These are phyloP conservation scores for Forbesichthys papilliferus DNA, from an alignment of 2,113 vertebrate species.

Conservation along the genomic window DNA sequence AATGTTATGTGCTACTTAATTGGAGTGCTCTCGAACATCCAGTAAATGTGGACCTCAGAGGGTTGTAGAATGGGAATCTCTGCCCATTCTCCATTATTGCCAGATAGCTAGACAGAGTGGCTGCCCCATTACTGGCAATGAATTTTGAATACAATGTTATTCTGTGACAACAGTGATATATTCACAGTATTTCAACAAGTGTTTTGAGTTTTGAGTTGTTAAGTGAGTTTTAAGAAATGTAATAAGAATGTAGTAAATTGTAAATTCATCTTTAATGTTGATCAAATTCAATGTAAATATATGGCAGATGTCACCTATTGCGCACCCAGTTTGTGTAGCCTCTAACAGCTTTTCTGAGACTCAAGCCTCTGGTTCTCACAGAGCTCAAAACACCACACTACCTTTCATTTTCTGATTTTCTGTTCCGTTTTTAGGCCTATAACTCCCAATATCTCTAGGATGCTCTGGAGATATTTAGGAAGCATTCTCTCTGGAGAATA, in stretches of 20 bases:
- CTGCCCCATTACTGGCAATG: conserved; percentile 23
- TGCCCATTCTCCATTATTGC: conserved; percentile 39
- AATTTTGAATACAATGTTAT: conserved; percentile 22
- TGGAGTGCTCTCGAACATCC: conserved; percentile 58
- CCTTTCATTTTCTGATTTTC: conserved; percentile 48
- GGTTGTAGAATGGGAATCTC: conserved; percentile 31
- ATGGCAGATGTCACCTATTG: background rate
- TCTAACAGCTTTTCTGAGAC: no score
- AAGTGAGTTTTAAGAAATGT: background rate
- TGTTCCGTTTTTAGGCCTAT: conserved; percentile 47
- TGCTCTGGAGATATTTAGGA: conserved; percentile 53
- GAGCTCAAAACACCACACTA: conserved; percentile 41
- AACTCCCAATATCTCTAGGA: conserved; percentile 26
- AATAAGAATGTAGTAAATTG: background rate
- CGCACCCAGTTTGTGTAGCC: background rate
- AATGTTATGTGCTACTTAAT: conserved; percentile 47
- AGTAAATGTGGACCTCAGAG: conserved; percentile 38
- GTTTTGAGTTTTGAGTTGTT: no score
- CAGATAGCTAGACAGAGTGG: conserved; percentile 8
- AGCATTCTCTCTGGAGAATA: conserved; percentile 45
- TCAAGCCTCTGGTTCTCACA: background rate
- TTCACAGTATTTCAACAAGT: no score
- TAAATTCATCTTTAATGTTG: background rate
- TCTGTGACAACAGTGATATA: conserved; percentile 13
- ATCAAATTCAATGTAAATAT: background rate